Base-by-base conservation (phyloP, 1,140 invertebrate genomes). In the Teleopsis dalmanni region DNA sequence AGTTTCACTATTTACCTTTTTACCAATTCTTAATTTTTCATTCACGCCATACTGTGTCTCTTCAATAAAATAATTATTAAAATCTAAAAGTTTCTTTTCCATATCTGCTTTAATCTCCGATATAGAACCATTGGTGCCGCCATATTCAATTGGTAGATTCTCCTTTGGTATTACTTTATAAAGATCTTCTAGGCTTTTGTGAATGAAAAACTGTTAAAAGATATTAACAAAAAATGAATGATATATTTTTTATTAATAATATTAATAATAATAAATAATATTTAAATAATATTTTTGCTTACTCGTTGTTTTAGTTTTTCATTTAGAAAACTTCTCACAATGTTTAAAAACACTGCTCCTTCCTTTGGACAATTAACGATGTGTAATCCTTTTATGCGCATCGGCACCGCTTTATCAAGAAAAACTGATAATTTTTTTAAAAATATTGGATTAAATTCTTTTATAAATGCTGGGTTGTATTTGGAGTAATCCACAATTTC, bases 11-110 rank as follows among this genome's bases (percentile, higher is more conserved):
- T 67, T 76, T 38, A 76, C 72, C 3, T 73, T 50, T 25, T 63
- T 62, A 13, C 62, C 74, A 9, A 72, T 74, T 3, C 80, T 60
- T 47, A 76, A 74, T 7, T 65, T 71, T 56, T 83, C 80, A 52
- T 79, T 70, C 1, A 73, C 71, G 9, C 72, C 70, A 53, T 74
- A 78, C 52, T 76, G 67, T 23, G 70, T 73, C n/a, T 78, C 73
- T 49, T 76, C 71, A 13, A 74, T 54, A 41, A 76, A 72, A 56
- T 72, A 77, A 16, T 72, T 61, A 18, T 67, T 58, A 33, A 70
- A 70, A 42, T 53, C 59, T 16, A 72, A 56, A 16, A 77, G 41
- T 56, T 75, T 74, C 27, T 70, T 71, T 47, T 75, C 74, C 70
- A 74, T 77, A 34, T 74, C 53, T 38, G 70, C 76, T 73, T 63